Conservation (phyloP, 2,888 invertebrate genomes). For the Thereva nobilitata region DNA sequence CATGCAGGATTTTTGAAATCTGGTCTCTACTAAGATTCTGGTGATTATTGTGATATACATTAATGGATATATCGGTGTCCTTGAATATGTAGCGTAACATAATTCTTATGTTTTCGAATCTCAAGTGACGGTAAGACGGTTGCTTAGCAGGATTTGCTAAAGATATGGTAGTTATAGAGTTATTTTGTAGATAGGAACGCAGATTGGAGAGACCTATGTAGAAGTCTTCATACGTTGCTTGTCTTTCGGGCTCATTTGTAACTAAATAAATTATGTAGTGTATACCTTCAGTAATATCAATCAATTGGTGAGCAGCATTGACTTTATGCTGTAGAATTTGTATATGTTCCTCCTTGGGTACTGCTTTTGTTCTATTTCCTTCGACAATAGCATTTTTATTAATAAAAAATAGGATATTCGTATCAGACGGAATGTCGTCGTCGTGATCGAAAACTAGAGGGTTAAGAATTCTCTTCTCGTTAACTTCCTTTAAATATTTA, state of each 20-base stretch:
- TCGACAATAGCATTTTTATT: too few relatives aligned
- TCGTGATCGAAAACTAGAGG: too few relatives aligned
- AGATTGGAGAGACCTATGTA: not conserved
- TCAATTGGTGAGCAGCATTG: too few relatives aligned
- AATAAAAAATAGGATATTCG: too few relatives aligned
- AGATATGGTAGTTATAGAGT: not conserved
- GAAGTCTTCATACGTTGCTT: not conserved
- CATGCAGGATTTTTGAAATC: not conserved
- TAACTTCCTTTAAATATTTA: too few relatives aligned
- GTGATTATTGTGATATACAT: not conserved
- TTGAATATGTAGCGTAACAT: constrained; percentile 6
- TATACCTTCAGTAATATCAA: too few relatives aligned
- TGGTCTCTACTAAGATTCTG: not conserved
- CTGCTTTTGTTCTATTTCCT: too few relatives aligned
- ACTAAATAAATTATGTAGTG: too few relatives aligned
- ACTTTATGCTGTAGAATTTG: too few relatives aligned
- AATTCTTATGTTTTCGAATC: not conserved
- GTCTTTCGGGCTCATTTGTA: not conserved
- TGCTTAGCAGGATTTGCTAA: not conserved
- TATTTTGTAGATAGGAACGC: not conserved
- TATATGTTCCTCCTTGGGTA: too few relatives aligned
- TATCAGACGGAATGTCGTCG: too few relatives aligned
- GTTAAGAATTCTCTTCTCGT: too few relatives aligned
- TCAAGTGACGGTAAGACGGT: not conserved
- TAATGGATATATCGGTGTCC: not conserved